These are phyloP conservation scores for Chorisops tibialis DNA, from an alignment of 2,888 invertebrate species.

Conservation along the genomic window DNA sequence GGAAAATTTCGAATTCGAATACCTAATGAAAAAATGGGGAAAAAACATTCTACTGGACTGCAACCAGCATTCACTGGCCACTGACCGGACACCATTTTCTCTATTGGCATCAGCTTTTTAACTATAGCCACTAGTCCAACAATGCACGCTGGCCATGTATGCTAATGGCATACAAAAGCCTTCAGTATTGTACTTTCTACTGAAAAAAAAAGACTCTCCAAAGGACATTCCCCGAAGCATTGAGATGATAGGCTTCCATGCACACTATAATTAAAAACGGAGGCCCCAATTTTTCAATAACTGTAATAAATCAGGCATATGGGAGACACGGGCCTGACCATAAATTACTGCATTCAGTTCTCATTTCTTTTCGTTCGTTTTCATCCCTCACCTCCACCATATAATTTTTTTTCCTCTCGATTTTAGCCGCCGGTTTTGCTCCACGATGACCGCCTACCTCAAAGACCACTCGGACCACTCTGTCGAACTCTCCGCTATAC, in stretches of 20 bases:
- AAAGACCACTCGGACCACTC: conserved; percentile 3
- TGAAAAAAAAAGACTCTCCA: neutral
- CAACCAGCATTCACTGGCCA: too few species aligned
- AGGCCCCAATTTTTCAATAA: conserved; percentile 33
- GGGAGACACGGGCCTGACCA: conserved; percentile 22
- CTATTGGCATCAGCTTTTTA: too few species aligned
- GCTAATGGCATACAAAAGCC: conserved; percentile 15
- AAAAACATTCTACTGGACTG: too few species aligned
- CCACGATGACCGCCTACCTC: neutral
- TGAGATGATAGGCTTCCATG: conserved; percentile 14
- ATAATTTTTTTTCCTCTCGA: neutral
- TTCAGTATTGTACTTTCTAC: neutral
- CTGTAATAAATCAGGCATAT: conserved; percentile 34
- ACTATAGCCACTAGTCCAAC: too few species aligned
- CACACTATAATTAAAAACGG: conserved; percentile 31
- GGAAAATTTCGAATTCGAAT: too few species aligned
- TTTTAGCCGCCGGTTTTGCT: neutral
- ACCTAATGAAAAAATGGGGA: too few species aligned
- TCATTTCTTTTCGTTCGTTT: conserved; percentile 11
- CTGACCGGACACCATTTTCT: too few species aligned
- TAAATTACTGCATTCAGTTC: conserved; percentile 27
- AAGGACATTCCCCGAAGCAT: conserved; percentile 15
- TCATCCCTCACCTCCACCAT: neutral
- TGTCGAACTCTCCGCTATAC: neutral
- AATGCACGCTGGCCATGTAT: neutral